phyloP scores from a whole-genome alignment of 2,113 vertebrate genomes.

The Meriones unguiculatus region DNA sequence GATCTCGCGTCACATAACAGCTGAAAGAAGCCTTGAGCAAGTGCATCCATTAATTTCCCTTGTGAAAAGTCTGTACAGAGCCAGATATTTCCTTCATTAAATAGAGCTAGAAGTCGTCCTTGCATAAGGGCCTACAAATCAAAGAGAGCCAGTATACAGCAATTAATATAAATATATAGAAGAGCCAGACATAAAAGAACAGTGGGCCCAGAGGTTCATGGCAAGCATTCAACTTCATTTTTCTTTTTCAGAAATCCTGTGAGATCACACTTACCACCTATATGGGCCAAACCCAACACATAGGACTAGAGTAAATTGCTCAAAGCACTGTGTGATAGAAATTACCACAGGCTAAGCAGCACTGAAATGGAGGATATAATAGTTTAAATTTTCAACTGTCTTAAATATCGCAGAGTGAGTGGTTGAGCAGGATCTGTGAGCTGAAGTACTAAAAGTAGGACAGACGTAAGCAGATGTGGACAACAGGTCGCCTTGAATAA shows the following conservation, averaged over 20 bases:
- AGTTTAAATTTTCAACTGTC: background rate
- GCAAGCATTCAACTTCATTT: background rate
- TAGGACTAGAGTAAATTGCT: background rate
- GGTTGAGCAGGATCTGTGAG: background rate
- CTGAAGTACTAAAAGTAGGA: background rate
- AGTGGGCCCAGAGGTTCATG: background rate
- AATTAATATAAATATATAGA: background rate
- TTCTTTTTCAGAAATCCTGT: background rate
- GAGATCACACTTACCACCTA: background rate
- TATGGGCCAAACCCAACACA: background rate
- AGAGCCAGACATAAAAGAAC: background rate
- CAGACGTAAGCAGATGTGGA: background rate
- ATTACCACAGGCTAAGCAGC: background rate
- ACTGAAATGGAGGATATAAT: background rate
- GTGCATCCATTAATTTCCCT: background rate
- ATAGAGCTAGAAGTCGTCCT: background rate
- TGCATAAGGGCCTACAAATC: background rate
- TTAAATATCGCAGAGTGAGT: background rate
- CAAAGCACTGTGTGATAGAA: background rate
- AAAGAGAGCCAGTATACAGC: background rate
- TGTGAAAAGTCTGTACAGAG: background rate
- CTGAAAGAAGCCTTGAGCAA: conserved; percentile 39
- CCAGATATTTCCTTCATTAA: conserved; percentile 21
- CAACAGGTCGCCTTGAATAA: background rate
- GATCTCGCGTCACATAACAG: background rate